Percentiles rank a stretch among this genome's conserved stretches.
Conservation (phyloP, 2,113 vertebrate species). For the Zosterops hypoxanthus region DNA sequence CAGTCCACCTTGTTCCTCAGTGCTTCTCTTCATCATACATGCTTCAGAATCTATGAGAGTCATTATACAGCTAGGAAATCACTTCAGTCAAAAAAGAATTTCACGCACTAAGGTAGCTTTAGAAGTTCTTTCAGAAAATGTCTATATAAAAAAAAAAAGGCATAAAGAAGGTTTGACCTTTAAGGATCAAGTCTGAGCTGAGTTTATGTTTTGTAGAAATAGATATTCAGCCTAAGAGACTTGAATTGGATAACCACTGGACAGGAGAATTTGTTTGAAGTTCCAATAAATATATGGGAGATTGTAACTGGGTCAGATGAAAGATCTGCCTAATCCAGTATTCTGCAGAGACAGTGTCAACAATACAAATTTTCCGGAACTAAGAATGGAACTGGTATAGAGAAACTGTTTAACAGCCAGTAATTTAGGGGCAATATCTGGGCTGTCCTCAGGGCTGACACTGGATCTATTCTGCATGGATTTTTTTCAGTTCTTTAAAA, state of each 20-base stretch:
- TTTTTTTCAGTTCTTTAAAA: neutral
- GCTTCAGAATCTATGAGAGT: neutral
- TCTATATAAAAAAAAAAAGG: neutral
- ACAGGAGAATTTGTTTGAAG: conserved; percentile 25
- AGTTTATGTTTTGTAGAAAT: conserved; percentile 10
- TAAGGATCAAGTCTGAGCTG: neutral
- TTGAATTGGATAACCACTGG: neutral
- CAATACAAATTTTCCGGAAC: neutral
- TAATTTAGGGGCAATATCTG: neutral
- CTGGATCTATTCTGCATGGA: neutral
- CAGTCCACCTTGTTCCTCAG: neutral
- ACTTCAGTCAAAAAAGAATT: neutral
- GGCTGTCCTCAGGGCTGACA: neutral
- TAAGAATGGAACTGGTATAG: neutral
- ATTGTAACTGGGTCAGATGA: neutral
- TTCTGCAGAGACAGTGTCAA: neutral
- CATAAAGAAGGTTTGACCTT: neutral
- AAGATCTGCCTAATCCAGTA: neutral
- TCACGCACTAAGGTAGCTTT: neutral
- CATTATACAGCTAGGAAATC: neutral
- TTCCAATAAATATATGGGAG: neutral
- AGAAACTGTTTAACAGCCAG: neutral
- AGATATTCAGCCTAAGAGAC: neutral
- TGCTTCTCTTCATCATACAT: neutral
- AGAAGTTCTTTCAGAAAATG: conserved; percentile 6